These are phyloP conservation scores for Neoascia interrupta DNA, from an alignment of 2,888 invertebrate species.

Conservation along the genomic window DNA sequence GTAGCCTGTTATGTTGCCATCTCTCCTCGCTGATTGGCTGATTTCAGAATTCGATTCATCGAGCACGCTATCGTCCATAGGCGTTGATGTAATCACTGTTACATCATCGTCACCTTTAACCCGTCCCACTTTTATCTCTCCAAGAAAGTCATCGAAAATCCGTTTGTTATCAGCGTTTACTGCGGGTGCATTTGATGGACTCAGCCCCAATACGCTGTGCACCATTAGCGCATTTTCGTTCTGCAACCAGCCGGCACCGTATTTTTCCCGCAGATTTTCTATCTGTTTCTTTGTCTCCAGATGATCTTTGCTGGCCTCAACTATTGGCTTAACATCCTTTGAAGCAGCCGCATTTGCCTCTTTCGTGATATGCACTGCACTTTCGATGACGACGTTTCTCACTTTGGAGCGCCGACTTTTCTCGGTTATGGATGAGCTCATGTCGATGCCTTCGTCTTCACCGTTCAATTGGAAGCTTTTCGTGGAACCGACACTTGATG, in stretches of 20 bases:
- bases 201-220: constrained; percentile 82
- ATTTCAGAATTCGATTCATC: constrained; percentile 30
- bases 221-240: constrained; percentile 81
- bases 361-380: constrained; percentile 56
- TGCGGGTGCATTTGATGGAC: constrained; percentile 38
- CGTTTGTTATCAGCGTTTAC: constrained; percentile 56
- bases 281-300: constrained; percentile 83
- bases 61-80: constrained; percentile 68
- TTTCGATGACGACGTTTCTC: constrained; percentile 78
- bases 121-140: constrained; percentile 70
- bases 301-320: constrained; percentile 77
- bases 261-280: constrained; percentile 81
- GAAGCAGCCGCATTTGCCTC: no score
- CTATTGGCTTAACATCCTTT: constrained; percentile 29
- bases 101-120: neutral
- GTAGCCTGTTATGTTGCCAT: constrained; percentile 41
- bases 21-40: constrained; percentile 70
- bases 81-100: constrained; percentile 72
- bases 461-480: constrained; percentile 63
- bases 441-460: constrained; percentile 26
- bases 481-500: constrained; percentile 77
- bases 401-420: constrained; percentile 79
- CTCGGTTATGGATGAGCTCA: constrained; percentile 31
- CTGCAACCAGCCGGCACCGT: constrained; percentile 84
- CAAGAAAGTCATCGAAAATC: constrained; percentile 74